Conservation (phyloP, 2,888 invertebrate genomes). For the Phengaris alcon region DNA sequence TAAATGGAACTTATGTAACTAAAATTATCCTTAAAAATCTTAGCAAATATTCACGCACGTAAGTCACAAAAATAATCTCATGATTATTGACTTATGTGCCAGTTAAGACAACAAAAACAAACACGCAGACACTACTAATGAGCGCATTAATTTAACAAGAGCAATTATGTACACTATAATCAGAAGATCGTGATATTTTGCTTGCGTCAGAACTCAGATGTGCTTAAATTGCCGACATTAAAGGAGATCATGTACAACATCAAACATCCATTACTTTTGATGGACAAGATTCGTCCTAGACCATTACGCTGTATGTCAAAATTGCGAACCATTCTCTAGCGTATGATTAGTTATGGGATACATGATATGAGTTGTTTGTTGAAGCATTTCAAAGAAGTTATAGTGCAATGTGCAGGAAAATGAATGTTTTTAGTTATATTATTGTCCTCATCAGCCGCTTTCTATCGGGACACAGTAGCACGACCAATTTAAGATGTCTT, state of each 20-base stretch:
- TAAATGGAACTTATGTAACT: too few species aligned
- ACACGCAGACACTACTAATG: conserved; percentile 27
- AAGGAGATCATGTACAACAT: conserved; percentile 47
- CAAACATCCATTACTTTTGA: conserved; percentile 44
- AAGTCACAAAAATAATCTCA: background rate
- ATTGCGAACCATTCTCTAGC: conserved; percentile 35
- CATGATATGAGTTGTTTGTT: background rate
- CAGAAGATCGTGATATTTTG: conserved; percentile 51
- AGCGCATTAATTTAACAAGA: conserved; percentile 51
- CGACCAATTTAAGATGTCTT: too few species aligned
- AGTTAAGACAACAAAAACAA: conserved; percentile 1
- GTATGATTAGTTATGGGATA: conserved; percentile 5
- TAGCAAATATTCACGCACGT: background rate
- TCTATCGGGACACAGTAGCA: too few species aligned
- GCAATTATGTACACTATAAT: conserved; percentile 52
- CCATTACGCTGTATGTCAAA: conserved; percentile 39
- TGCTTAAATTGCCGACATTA: conserved; percentile 55
- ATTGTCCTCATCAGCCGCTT: too few species aligned
- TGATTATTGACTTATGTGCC: background rate
- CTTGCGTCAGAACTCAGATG: conserved; percentile 50
- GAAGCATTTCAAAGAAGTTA: background rate
- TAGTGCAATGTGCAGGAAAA: too few species aligned
- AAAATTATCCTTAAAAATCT: background rate
- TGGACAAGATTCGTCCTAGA: conserved; percentile 39
- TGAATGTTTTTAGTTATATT: too few species aligned